Conservation (phyloP, 2,797 vertebrate species). For the Sebastes iracundus region DNA sequence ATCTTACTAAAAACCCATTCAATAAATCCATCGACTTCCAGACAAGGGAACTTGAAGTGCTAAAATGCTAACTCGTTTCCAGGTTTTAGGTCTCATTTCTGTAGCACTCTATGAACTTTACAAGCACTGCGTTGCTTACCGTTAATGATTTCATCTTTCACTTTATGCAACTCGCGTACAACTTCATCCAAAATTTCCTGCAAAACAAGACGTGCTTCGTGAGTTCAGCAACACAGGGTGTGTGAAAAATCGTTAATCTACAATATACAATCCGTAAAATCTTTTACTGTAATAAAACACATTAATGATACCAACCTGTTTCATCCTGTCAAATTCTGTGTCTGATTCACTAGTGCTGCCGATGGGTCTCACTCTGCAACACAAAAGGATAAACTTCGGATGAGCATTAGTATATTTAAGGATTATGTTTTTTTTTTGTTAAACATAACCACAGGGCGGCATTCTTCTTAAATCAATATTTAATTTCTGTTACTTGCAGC, state of each 20-base stretch:
- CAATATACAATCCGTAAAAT: neutral
- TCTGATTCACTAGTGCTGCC: slow-evolving; percentile 93
- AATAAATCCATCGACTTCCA: too few relatives aligned
- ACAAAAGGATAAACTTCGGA: neutral
- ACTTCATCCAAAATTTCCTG: slow-evolving; percentile 99
- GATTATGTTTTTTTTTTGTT: neutral
- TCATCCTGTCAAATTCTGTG: slow-evolving; percentile 98
- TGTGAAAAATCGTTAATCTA: neutral
- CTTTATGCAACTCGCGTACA: slow-evolving; percentile 97
- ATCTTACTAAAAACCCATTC: too few relatives aligned
- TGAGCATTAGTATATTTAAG: neutral
- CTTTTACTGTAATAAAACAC: neutral
- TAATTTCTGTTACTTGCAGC: neutral
- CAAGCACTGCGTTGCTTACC: slow-evolving; percentile 82
- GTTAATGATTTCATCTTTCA: slow-evolving; percentile 99
- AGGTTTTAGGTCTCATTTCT: too few relatives aligned
- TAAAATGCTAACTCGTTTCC: too few relatives aligned
- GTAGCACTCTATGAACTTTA: neutral
- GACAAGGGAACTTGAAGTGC: too few relatives aligned
- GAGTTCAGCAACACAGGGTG: neutral
- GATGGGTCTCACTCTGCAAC: slow-evolving; percentile 91
- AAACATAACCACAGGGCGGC: neutral
- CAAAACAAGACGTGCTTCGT: neutral
- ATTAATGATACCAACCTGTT: slow-evolving; percentile 87
- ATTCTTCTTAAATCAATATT: neutral